Evolutionary conservation across 2,888 invertebrate species (phyloP).

Genomic region (Spicauda simplicius): DNA sequence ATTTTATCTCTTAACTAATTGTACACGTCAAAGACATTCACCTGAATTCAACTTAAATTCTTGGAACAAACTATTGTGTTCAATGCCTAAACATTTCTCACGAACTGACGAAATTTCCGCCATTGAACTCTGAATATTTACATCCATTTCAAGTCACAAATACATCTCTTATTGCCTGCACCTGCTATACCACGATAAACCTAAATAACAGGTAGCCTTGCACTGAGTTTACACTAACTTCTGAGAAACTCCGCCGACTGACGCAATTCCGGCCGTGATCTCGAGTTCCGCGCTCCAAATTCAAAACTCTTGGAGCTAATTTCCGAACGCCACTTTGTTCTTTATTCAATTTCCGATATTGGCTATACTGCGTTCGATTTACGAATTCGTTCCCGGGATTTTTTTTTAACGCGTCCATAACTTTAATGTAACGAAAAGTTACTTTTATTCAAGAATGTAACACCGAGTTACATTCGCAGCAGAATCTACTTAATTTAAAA

Average conservation of each 20-base stretch:
- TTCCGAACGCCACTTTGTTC: constrained; percentile 83
- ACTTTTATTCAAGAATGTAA: neutral
- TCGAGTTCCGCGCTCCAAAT: constrained; percentile 66
- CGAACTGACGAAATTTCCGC: constrained; percentile 1
- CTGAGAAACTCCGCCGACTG: constrained; percentile 72
- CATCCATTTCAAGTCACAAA: constrained; percentile 5
- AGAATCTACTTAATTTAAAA: constrained; percentile 3
- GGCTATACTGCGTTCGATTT: constrained; percentile 60
- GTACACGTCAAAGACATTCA: too few species aligned
- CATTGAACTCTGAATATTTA: neutral
- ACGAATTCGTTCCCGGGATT: constrained; percentile 49
- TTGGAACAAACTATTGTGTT: too few species aligned
- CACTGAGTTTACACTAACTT: constrained; percentile 73
- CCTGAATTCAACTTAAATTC: too few species aligned
- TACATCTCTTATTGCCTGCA: constrained; percentile 7
- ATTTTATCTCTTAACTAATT: too few species aligned
- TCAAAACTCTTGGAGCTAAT: constrained; percentile 80
- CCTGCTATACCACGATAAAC: constrained; percentile 42
- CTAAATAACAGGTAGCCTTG: constrained; percentile 66
- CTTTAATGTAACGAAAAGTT: constrained; percentile 9
- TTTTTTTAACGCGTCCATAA: constrained; percentile 24
- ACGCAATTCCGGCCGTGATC: constrained; percentile 83
- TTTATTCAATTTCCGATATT: constrained; percentile 84
- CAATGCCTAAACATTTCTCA: too few species aligned
- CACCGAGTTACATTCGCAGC: constrained; percentile 1